A percentile compares a stretch with the other conserved stretches of the same genome.
Conservation (phyloP, 2,797 vertebrate species). For the Poeciliopsis presidionis region DNA sequence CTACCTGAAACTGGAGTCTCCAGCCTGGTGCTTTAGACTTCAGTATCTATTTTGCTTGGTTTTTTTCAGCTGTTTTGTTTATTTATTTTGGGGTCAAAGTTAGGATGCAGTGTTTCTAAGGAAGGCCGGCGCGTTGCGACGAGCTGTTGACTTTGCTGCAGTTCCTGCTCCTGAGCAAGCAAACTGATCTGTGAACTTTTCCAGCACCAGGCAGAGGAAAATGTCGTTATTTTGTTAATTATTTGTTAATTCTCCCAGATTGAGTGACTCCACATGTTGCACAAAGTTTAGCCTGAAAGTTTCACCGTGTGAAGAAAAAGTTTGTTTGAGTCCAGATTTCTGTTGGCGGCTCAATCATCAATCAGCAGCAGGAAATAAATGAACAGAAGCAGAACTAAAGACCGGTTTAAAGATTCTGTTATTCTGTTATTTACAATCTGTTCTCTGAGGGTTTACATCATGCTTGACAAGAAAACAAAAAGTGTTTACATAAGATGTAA, state of each 20-base stretch:
- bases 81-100: neutral
- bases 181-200: neutral
- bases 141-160: neutral
- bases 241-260: neutral
- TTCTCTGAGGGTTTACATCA: neutral
- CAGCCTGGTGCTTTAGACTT: no score
- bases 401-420: neutral
- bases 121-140: neutral
- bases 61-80: no score
- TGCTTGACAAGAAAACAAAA: neutral
- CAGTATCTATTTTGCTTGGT: no score
- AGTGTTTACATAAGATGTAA: neutral
- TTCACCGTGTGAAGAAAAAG: neutral
- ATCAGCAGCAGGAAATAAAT: neutral
- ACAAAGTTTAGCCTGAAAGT: neutral
- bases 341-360: neutral
- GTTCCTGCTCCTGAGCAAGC: neutral
- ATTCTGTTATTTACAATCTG: neutral
- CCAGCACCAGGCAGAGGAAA: neutral
- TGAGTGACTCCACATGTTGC: neutral
- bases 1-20: no score
- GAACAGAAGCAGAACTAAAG: neutral
- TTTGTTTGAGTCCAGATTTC: neutral
- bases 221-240: neutral
- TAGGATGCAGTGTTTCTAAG: neutral